These are phyloP conservation scores for Anarsia innoxiella DNA, from an alignment of 2,888 invertebrate genomes.

Conservation along the genomic window DNA sequence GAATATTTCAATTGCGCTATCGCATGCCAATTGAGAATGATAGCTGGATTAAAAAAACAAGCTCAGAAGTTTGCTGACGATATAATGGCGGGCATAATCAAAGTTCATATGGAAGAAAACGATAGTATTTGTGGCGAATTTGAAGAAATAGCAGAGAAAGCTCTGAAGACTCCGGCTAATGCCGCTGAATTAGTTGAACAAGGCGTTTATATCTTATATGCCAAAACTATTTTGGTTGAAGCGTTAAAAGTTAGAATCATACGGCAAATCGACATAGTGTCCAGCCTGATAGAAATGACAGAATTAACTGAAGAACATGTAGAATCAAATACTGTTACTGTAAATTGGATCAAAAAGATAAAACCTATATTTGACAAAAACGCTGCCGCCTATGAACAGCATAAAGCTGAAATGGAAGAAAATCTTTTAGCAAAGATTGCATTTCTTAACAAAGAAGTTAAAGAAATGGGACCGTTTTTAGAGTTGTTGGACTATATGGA, in stretches of 20 bases:
- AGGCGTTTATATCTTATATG: conserved; percentile 86
- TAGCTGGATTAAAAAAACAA: conserved; percentile 75
- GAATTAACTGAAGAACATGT: conserved; percentile 84
- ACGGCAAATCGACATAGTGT: conserved; percentile 78
- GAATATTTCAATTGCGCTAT: conserved; percentile 81
- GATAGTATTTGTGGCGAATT: conserved; percentile 82
- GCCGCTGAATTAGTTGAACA: conserved; percentile 88
- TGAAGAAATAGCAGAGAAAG: conserved; percentile 79
- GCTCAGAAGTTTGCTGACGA: conserved; percentile 75
- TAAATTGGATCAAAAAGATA: conserved; percentile 88
- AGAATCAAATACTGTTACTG: conserved; percentile 84
- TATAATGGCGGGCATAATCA: conserved; percentile 78
- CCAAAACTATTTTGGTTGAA: conserved; percentile 82
- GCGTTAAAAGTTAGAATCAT: conserved; percentile 82
- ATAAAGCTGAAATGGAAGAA: conserved; percentile 91
- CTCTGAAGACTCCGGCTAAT: conserved; percentile 82
- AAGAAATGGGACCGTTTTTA: conserved; percentile 83
- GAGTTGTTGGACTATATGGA: conserved; percentile 89
- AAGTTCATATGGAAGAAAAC: conserved; percentile 79
- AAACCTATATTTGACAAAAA: conserved; percentile 88
- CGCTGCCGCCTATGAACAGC: conserved; percentile 85
- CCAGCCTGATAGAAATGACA: conserved; percentile 84
- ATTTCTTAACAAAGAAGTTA: conserved; percentile 81
- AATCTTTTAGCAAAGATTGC: conserved; percentile 80
- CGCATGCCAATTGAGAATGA: conserved; percentile 78